A percentile compares a stretch with the other conserved stretches of the same genome.
phyloP scores from a whole-genome alignment of 2,113 vertebrate species.

The Vireo altiloquus region DNA sequence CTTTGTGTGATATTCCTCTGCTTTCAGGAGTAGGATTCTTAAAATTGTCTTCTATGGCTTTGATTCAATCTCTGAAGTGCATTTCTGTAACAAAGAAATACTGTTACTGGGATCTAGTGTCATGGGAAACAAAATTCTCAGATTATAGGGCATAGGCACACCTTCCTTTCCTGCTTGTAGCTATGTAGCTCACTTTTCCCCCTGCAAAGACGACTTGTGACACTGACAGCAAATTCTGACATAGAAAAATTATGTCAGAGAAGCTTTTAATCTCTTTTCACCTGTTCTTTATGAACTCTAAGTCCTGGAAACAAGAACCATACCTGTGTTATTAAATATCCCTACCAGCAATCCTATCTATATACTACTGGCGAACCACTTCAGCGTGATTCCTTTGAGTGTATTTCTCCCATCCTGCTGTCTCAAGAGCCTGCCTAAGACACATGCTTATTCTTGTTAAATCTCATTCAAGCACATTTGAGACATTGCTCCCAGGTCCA shows the following conservation, averaged over 20 bases:
- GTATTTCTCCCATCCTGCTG: background rate
- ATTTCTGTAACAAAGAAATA: constrained; percentile 25
- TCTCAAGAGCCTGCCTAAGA: background rate
- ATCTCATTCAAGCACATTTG: background rate
- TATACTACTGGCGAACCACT: background rate
- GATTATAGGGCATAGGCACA: background rate
- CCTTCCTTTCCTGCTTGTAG: background rate
- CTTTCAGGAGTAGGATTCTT: background rate
- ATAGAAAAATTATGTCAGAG: background rate
- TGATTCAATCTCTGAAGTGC: background rate
- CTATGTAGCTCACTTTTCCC: background rate
- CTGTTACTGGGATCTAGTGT: background rate
- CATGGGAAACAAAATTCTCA: constrained; percentile 13
- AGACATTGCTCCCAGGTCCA: background rate
- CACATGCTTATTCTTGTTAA: background rate
- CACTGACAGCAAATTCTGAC: constrained; percentile 34
- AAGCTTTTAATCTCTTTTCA: constrained; percentile 26
- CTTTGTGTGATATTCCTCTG: background rate
- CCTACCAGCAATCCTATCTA: background rate
- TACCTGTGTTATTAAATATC: constrained; percentile 13
- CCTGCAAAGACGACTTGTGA: constrained; percentile 33
- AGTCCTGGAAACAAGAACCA: constrained; percentile 30
- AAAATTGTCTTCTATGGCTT: background rate
- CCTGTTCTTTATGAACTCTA: constrained; percentile 38
- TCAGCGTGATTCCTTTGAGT: background rate